Percentiles rank a stretch among this genome's conserved stretches.
Conservation (phyloP, 2,888 invertebrate genomes). For the Eulithis prunata region DNA sequence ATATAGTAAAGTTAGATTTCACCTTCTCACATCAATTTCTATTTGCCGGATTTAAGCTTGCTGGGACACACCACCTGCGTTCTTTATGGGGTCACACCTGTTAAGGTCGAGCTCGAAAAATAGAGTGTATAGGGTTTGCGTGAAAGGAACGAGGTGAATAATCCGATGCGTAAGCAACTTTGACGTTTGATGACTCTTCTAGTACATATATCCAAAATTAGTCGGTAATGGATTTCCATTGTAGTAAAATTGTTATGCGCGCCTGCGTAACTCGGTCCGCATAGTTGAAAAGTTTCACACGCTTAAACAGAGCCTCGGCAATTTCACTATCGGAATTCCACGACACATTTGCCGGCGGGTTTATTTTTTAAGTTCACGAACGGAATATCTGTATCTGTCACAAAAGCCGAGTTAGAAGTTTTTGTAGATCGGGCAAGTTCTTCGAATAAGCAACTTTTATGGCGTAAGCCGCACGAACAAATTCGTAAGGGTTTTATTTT, state of each 20-base stretch:
- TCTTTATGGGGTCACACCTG: slow-evolving; percentile 68
- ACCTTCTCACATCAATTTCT: slow-evolving; percentile 75
- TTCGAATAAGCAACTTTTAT: slow-evolving; percentile 58
- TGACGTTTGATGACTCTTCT: slow-evolving; percentile 30
- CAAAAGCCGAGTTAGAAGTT: slow-evolving; percentile 56
- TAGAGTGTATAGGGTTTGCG: slow-evolving; percentile 37
- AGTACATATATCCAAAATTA: slow-evolving; percentile 22
- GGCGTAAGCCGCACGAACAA: slow-evolving; percentile 54
- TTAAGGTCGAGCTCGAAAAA: slow-evolving; percentile 52
- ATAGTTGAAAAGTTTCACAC: slow-evolving; percentile 38
- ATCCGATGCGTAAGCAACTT: slow-evolving; percentile 40
- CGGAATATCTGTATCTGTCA: slow-evolving; percentile 52
- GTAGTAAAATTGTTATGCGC: slow-evolving; percentile 30
- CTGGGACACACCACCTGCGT: slow-evolving; percentile 68
- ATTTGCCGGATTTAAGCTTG: slow-evolving; percentile 72
- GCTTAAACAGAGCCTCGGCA: slow-evolving; percentile 35
- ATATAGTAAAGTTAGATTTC: slow-evolving; percentile 75
- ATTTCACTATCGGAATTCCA: slow-evolving; percentile 43
- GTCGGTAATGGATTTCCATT: slow-evolving; percentile 24
- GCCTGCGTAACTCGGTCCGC: slow-evolving; percentile 27
- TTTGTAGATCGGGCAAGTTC: slow-evolving; percentile 56
- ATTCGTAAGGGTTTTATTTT: slow-evolving; percentile 60
- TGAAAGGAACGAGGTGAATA: slow-evolving; percentile 40
- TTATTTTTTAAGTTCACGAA: slow-evolving; percentile 53
- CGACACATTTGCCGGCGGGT: slow-evolving; percentile 43